A percentile compares a stretch with the other conserved stretches of the same genome.
Conservation (phyloP, 1,140 invertebrate species). For the Pollicipes pollicipes region DNA sequence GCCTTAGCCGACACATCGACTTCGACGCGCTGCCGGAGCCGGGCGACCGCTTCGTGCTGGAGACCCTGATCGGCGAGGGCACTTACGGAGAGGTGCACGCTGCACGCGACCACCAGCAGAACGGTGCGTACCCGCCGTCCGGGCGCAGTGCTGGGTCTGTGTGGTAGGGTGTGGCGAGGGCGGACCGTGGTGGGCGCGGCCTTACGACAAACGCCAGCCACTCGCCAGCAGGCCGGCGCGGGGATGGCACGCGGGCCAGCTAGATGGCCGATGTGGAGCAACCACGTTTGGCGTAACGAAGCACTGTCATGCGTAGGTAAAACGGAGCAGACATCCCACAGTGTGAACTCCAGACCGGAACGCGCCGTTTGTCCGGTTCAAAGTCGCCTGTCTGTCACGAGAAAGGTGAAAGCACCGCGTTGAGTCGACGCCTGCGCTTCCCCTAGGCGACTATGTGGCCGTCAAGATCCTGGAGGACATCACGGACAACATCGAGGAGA, state of each 20-base stretch:
- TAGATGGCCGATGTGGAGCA: neutral
- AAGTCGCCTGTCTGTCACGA: neutral
- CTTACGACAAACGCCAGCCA: too few relatives aligned
- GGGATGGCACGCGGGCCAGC: neutral
- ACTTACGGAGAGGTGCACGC: slow-evolving; percentile 65
- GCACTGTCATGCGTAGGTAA: neutral
- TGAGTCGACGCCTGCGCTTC: neutral
- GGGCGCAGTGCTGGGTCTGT: neutral
- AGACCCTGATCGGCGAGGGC: slow-evolving; percentile 59
- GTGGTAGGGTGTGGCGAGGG: neutral
- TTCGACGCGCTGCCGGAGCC: slow-evolving; percentile 51
- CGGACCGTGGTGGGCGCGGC: too few relatives aligned
- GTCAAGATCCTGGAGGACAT: slow-evolving; percentile 69
- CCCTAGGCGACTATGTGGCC: slow-evolving; percentile 40
- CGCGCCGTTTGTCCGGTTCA: neutral
- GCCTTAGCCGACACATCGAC: slow-evolving; percentile 33
- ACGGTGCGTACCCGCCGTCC: neutral
- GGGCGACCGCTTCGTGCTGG: slow-evolving; percentile 43
- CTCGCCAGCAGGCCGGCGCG: too few relatives aligned
- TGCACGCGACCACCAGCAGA: slow-evolving; percentile 40
- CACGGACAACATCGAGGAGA: slow-evolving; percentile 64
- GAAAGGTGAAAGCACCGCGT: neutral
- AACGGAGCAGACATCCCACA: neutral
- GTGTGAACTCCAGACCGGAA: neutral
- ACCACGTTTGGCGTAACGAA: neutral